Conservation (phyloP, 2,888 invertebrate species). For the Phortica okadai region DNA sequence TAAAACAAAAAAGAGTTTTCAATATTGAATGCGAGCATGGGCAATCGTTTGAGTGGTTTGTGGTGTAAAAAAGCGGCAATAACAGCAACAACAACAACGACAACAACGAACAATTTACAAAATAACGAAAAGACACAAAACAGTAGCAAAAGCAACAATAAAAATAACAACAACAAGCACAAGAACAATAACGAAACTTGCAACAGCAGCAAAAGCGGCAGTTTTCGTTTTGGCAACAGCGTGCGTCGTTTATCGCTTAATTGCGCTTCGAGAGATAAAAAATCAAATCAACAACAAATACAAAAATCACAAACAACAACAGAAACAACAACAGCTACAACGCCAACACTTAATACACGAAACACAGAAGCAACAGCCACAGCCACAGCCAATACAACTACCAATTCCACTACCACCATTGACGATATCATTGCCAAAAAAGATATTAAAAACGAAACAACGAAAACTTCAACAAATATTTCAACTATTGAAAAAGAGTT, state of each 20-base stretch:
- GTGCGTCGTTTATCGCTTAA: conserved; percentile 66
- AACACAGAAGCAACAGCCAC: conserved; percentile 8
- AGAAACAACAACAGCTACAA: conserved; percentile 39
- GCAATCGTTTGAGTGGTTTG: conserved; percentile 74
- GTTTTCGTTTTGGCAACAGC: conserved; percentile 57
- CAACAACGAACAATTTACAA: conserved; percentile 39
- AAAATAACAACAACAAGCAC: conserved; percentile 48
- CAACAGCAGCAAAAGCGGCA: conserved; percentile 40
- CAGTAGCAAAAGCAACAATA: conserved; percentile 29
- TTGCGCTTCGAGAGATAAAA: conserved; percentile 60
- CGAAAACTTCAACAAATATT: conserved; percentile 34
- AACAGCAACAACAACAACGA: conserved; percentile 51
- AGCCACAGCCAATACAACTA: conserved; percentile 33
- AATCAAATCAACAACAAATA: conserved; percentile 18
- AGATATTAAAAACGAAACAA: conserved; percentile 14
- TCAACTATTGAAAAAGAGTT: conserved; percentile 55
- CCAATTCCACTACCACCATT: neutral
- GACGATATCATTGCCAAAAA: neutral
- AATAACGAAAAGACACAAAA: conserved; percentile 40
- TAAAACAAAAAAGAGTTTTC: neutral
- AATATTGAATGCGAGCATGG: conserved; percentile 66
- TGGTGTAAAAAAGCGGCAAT: conserved; percentile 72
- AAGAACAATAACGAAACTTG: conserved; percentile 46
- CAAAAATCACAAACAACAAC: conserved; percentile 38
- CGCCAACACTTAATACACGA: conserved; percentile 16